A percentile compares a stretch with the other conserved stretches of the same genome.
Evolutionary conservation across 2,888 invertebrate species (phyloP).

Genomic region (Abrostola tripartita): DNA sequence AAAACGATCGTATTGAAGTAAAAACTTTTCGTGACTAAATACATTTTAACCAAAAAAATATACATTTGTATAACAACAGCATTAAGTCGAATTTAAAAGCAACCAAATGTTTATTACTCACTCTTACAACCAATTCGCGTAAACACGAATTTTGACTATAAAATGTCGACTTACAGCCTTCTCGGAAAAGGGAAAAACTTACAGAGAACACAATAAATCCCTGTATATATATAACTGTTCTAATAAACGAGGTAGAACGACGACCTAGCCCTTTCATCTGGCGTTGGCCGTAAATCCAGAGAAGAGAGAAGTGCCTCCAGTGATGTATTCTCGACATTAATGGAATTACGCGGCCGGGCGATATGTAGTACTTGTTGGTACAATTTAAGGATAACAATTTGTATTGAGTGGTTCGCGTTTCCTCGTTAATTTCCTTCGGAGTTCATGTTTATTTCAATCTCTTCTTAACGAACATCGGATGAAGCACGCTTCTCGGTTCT

Average conservation of each 20-base stretch:
- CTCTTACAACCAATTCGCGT: conserved; percentile 16
- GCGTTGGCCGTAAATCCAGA: conserved; percentile 74
- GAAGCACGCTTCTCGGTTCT: no score
- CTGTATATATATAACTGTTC: conserved; percentile 68
- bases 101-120: conserved; percentile 18
- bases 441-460: conserved; percentile 23
- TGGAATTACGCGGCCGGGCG: conserved; percentile 76
- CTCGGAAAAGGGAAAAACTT: conserved; percentile 55
- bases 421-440: conserved; percentile 32
- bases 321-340: conserved; percentile 82
- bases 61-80: no score
- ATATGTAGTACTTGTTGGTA: conserved; percentile 70
- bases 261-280: conserved; percentile 77
- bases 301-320: conserved; percentile 61
- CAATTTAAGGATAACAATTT: conserved; percentile 67
- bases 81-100: background rate
- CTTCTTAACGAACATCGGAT: background rate
- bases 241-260: conserved; percentile 74
- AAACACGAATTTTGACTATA: conserved; percentile 26
- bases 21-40: no score
- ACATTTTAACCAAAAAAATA: no score
- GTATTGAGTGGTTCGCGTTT: conserved; percentile 57
- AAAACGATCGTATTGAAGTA: no score
- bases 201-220: conserved; percentile 70
- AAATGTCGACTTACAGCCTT: conserved; percentile 11